These are phyloP conservation scores for Rhyzopertha dominica DNA, from an alignment of 1,140 invertebrate species.

Conservation along the genomic window DNA sequence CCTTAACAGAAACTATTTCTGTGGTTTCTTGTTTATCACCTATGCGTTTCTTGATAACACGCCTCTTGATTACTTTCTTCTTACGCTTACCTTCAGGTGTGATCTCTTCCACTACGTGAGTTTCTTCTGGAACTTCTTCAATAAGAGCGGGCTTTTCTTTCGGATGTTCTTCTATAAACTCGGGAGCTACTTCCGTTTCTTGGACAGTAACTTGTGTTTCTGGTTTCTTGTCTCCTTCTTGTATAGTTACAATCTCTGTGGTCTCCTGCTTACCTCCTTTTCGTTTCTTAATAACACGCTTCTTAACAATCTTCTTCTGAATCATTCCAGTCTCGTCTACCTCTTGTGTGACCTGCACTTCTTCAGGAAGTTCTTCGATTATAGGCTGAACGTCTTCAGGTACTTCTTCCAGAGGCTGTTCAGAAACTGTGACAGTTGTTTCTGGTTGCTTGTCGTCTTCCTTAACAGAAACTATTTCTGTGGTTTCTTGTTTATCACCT, in stretches of 20 bases:
- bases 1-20: slow-evolving; percentile 39
- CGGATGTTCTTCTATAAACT: slow-evolving; percentile 5
- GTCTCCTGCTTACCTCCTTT: slow-evolving; percentile 16
- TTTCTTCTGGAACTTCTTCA: slow-evolving; percentile 22
- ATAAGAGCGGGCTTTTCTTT: slow-evolving; percentile 12
- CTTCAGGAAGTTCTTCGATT: slow-evolving; percentile 37
- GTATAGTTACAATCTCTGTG: slow-evolving; percentile 34
- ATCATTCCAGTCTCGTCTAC: slow-evolving; percentile 34
- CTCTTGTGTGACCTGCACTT: slow-evolving; percentile 32
- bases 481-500: slow-evolving; percentile 40
- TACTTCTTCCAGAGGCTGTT: slow-evolving; percentile 36
- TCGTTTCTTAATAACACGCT: slow-evolving; percentile 35
- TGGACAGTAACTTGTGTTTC: slow-evolving; percentile 26
- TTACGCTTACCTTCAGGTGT: slow-evolving; percentile 20
- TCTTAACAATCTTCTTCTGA: slow-evolving; percentile 41
- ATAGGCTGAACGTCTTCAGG: slow-evolving; percentile 33
- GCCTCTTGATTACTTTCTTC: slow-evolving; percentile 40
- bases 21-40: slow-evolving; percentile 34
- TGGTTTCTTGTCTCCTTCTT: slow-evolving; percentile 40
- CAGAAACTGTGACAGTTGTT: slow-evolving; percentile 27
- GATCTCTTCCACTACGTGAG: slow-evolving; percentile 22
- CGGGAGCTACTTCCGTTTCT: slow-evolving; percentile 9
- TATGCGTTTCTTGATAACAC: slow-evolving; percentile 37
- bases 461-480: slow-evolving; percentile 44
- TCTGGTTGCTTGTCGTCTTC: slow-evolving; percentile 26